phyloP scores from a whole-genome alignment of 2,113 vertebrate genomes.

The Zosterops borbonicus region DNA sequence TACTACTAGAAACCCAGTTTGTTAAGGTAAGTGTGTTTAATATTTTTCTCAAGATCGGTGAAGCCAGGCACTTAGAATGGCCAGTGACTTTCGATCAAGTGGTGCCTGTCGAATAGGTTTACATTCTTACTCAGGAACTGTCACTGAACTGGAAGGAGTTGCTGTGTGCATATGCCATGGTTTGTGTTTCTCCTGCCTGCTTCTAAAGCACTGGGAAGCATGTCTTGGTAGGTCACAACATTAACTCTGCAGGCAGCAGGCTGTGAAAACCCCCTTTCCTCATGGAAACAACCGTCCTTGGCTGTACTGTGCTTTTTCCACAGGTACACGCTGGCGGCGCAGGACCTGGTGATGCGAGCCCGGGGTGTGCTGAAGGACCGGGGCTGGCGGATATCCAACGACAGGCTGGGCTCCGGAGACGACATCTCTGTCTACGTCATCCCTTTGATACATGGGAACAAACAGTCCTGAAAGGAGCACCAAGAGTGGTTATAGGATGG shows the following conservation, averaged over 20 bases:
- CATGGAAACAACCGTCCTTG: accelerated
- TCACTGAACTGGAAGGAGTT: neutral
- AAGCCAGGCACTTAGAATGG: neutral
- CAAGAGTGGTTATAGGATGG: neutral
- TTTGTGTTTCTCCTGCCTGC: neutral
- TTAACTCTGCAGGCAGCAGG: neutral
- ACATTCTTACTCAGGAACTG: neutral
- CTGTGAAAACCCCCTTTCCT: neutral
- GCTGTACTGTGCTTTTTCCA: neutral
- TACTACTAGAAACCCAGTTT: neutral
- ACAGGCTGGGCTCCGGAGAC: slow-evolving; percentile 92
- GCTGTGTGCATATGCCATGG: neutral
- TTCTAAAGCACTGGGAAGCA: neutral
- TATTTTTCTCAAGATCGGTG: neutral
- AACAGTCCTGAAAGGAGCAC: slow-evolving; percentile 74
- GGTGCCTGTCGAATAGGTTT: neutral
- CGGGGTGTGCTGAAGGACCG: slow-evolving; percentile 92
- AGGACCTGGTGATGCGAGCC: slow-evolving; percentile 95
- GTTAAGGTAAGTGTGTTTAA: neutral
- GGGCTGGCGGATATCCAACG: slow-evolving; percentile 94
- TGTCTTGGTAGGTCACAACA: neutral
- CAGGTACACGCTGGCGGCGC: slow-evolving; percentile 96
- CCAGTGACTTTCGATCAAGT: neutral
- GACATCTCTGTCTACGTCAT: slow-evolving; percentile 98
- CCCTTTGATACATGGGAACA: slow-evolving; percentile 88